Evolutionary conservation across 2,113 vertebrate species (phyloP).

Genomic region (Datnioides undecimradiatus): DNA sequence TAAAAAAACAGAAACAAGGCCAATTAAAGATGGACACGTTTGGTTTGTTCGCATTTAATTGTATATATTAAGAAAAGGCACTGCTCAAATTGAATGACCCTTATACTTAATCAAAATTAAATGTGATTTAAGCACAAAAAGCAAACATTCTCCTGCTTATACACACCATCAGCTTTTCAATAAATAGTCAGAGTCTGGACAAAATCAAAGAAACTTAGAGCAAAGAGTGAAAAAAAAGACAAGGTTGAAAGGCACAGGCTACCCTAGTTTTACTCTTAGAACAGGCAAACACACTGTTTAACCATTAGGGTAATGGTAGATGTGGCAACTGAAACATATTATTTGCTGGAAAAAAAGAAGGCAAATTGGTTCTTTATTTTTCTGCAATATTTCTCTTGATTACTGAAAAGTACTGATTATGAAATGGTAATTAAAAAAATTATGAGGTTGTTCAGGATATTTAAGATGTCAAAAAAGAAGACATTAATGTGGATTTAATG

Average conservation of each 20-base stretch:
- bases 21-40: constrained; percentile 35
- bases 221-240: not conserved
- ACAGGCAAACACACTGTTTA: not conserved
- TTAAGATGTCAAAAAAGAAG: constrained; percentile 21
- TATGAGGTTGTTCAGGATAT: not conserved
- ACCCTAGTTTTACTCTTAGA: not conserved
- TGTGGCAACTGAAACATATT: not conserved
- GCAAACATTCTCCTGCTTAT: constrained; percentile 22
- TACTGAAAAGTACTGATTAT: constrained; percentile 8
- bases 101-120: constrained; percentile 33
- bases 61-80: constrained; percentile 72
- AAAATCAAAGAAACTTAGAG: constrained; percentile 10
- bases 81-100: constrained; percentile 43
- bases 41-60: constrained; percentile 41
- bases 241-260: constrained; percentile 66
- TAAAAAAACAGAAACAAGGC: constrained; percentile 25
- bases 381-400: not conserved
- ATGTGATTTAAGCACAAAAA: constrained; percentile 24
- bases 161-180: not conserved
- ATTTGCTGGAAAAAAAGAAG: constrained; percentile 17
- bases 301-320: constrained; percentile 8
- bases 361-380: constrained; percentile 6
- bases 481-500: constrained; percentile 21
- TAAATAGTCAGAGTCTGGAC: constrained; percentile 11
- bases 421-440: constrained; percentile 14